Evolutionary conservation across 2,797 vertebrate species (phyloP).

Genomic region (Knipowitschia caucasica): DNA sequence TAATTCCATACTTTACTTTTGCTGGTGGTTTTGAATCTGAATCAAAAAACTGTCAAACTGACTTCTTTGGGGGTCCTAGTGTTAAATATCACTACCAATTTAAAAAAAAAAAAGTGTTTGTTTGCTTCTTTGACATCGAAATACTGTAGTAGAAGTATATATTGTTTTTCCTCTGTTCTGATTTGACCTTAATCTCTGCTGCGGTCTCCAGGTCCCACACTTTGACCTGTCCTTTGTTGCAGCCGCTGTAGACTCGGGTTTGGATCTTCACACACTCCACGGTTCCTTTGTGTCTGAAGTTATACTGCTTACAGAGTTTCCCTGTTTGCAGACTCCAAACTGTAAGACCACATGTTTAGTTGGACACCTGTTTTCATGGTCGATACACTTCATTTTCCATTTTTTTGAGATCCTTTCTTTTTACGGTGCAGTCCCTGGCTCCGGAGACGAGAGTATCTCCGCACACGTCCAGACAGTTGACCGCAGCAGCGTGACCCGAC

Average conservation of each 20-base stretch:
- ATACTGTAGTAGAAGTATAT: no score
- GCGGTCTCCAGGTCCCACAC: constrained; percentile 76
- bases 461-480: constrained; percentile 82
- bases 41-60: no score
- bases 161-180: no score
- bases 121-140: no score
- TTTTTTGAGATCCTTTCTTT: constrained; percentile 80
- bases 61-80: no score
- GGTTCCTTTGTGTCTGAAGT: constrained; percentile 77
- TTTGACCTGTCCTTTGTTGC: constrained; percentile 79
- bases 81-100: no score
- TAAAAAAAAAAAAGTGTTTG: no score
- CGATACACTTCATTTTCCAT: no score
- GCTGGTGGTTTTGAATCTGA: no score
- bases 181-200: constrained; percentile 78
- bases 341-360: constrained; percentile 32
- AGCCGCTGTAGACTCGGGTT: constrained; percentile 77
- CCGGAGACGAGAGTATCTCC: constrained; percentile 80
- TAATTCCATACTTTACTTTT: no score
- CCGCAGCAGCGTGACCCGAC: constrained; percentile 74
- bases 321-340: constrained; percentile 84
- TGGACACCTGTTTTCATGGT: background rate
- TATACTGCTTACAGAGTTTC: constrained; percentile 66
- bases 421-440: constrained; percentile 80
- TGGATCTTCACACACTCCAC: constrained; percentile 77